Conservation (phyloP, 2,113 vertebrate species). For the Protobothrops flavoviridis region DNA sequence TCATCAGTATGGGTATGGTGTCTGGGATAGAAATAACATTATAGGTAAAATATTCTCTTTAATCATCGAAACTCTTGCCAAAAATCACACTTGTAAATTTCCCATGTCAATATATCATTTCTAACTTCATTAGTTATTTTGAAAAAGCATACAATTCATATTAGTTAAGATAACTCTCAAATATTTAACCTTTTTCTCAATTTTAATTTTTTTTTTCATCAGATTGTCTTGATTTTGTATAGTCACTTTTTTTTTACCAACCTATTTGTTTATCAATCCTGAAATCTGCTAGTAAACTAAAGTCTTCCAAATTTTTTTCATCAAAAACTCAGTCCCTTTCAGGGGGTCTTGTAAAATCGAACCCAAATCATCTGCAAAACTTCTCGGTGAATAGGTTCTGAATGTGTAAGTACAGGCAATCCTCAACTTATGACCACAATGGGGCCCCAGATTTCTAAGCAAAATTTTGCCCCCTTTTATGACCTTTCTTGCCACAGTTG, state of each 20-base stretch:
- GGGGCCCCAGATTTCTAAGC: neutral
- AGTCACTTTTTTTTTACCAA: neutral
- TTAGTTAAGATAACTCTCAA: neutral
- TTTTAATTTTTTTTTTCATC: neutral
- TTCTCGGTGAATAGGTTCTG: neutral
- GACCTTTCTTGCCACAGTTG: neutral
- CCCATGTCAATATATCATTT: neutral
- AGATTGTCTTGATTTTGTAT: neutral
- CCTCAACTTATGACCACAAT: neutral
- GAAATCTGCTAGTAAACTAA: neutral
- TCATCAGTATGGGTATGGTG: neutral
- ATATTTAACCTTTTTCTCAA: neutral
- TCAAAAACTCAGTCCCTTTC: neutral
- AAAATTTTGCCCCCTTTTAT: neutral
- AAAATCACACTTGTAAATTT: neutral
- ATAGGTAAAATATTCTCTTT: neutral
- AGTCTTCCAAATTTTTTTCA: too few species aligned
- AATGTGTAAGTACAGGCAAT: neutral
- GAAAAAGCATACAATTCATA: neutral
- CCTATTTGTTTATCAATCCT: neutral
- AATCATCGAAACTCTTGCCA: neutral
- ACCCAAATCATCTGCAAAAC: neutral
- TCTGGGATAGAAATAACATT: neutral
- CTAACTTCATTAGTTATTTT: neutral
- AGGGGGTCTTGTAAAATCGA: neutral